phyloP scores from a whole-genome alignment of 2,113 vertebrate species.

The Phaethornis superciliosus region DNA sequence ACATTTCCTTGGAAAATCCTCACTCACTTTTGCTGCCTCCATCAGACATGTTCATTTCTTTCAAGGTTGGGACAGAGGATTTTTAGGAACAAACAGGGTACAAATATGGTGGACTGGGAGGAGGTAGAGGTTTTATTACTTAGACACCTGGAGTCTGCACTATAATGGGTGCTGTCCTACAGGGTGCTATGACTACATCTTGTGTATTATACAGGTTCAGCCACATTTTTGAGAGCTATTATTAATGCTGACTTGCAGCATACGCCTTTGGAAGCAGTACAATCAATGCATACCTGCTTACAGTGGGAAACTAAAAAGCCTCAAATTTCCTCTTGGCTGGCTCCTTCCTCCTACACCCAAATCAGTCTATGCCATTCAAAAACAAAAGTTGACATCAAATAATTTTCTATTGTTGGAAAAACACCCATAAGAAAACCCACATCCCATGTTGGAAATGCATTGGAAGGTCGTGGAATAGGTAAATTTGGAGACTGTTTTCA shows the following conservation, averaged over 20 bases:
- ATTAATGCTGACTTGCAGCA: constrained; percentile 62
- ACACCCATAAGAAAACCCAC: constrained; percentile 27
- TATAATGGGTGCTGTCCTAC: constrained; percentile 14
- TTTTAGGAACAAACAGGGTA: not conserved
- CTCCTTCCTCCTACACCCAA: constrained; percentile 49
- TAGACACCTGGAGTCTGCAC: not conserved
- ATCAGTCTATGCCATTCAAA: not conserved
- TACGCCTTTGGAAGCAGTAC: constrained; percentile 64
- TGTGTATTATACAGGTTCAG: constrained; percentile 57
- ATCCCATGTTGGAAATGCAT: constrained; percentile 15
- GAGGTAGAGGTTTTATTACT: not conserved
- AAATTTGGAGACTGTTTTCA: not conserved
- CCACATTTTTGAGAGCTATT: constrained; percentile 65
- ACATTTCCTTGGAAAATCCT: not conserved
- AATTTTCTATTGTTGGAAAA: constrained; percentile 50
- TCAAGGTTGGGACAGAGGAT: not conserved
- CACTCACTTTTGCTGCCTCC: not conserved
- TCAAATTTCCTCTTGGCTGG: constrained; percentile 69
- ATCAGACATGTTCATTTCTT: not conserved
- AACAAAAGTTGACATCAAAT: constrained; percentile 50
- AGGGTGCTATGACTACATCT: constrained; percentile 3
- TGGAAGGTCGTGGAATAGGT: constrained; percentile 12
- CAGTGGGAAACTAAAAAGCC: constrained; percentile 62
- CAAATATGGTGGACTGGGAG: not conserved
- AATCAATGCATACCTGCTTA: constrained; percentile 61